Base-by-base conservation (phyloP, 2,888 invertebrate genomes). In the Monoplex corrugatus region DNA sequence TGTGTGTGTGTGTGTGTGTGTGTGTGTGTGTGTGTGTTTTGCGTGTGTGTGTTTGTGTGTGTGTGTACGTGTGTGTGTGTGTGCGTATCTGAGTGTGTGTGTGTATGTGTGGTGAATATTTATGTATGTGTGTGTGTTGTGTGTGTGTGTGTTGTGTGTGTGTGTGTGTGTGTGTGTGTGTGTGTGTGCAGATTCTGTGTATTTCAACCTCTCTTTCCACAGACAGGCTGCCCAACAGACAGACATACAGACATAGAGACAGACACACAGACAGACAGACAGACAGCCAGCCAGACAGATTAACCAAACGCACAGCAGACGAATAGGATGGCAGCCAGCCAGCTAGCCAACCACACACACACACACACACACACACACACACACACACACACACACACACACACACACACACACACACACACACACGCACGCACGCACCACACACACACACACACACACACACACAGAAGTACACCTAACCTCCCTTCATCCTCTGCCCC, bases 1-100 rank as follows among this genome's bases (percentile, higher is more conserved):
- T 72, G 72, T 72, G 72, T 72, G 72, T 72, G 72, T 72, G 72
- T 72, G 72, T 72, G 72, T 72, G 72, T 72, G 72, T 72, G 72
- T 72, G 72, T 72, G 72, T 72, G 35, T 19, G 35, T 35, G 16
- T 13, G 19, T 28, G n/a, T n/a, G n/a, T n/a, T n/a, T n/a, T 72
- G 72, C 35, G 72, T 72, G 72, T 72, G 72, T 72, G 72, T 72
- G 72, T 72, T 32, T 72, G 72, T 72, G 72, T 72, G 72, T 72
- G 72, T 72, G 72, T 72, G 72, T 72, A 35, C 35, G 35, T 19
- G 35, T 35, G 16, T 13, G 19, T 28, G 50, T 50, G 50, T 50
- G 50, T 50, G 50, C 19, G 50, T 50, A 16, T 8, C 19, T 50
- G 50, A 13, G 50, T 50, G 50, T 50, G 50, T 50, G 50, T 50